Base-by-base conservation (phyloP, 2,888 invertebrate genomes). In the Syrphus vitripennis region DNA sequence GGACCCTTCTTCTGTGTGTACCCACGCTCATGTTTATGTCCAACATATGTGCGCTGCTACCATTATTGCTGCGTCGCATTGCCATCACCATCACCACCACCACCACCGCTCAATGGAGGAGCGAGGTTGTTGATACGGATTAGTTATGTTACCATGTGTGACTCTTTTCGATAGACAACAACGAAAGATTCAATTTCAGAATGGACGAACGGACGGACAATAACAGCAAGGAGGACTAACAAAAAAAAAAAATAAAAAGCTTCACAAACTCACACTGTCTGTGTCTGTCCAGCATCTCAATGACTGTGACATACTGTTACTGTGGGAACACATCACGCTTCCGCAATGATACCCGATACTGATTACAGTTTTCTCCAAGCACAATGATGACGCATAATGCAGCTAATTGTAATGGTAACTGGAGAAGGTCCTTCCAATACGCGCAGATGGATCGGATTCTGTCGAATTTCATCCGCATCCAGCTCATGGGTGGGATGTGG, bases 71-170 rank as follows among this genome's bases (percentile, higher is more conserved):
- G 80, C 42, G 45, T 65, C 45, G 29, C 14, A 16, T 45, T 19
- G 26, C 26, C 42, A 21, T 3, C 57, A 1, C 16, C 19, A 21
- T 21, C 31, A 16, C 9, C 59, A 34, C 21, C 61, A 10, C 63
- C 40, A 34, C 48, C 31, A 12, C 81, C 19, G 59, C 21, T 45
- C 21, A 42, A 3, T 31, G 57, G n/a, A 19, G 21, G 34, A 63
- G 19, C 14, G 55, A 70, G 48, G 69, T 72, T 77, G 81, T 63
- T 81, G 84, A 81, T 86, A 81, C 48, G 72, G 74, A 86, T 82
- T 82, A 86, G 82, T 86, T 82, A 86, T 86, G 78, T 77, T 82
- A 45, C 86, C 86, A 86, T 81, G 82, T 86, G 86, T 86, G 82
- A 86, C 70, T 86, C 70, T 82, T n/a, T 70, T 86, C 82, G 82